Base-by-base conservation (phyloP, 2,797 vertebrate genomes). In the Spheniscus humboldti region DNA sequence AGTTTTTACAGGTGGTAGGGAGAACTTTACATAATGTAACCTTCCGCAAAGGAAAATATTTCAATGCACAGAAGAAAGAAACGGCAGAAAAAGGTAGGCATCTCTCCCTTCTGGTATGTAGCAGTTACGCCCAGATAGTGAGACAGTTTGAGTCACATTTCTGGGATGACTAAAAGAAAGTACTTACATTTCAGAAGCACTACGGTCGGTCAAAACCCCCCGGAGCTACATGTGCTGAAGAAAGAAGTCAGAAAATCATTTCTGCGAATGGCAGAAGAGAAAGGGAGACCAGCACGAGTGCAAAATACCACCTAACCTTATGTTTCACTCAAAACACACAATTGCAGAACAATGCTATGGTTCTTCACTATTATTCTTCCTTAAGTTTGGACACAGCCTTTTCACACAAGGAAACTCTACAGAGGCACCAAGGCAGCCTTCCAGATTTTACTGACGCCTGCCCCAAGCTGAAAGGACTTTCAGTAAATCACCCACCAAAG, bases 121-220 rank as follows among this genome's bases (percentile, higher is more conserved):
- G 28, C 9, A 4, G 76, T 45, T 93, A 92, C 20, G 0, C 82
- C 91, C 92, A 90, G 77, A 81, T 10, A 74, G 75, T 23, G 74
- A 95, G 52, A 84, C 43, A 83, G 85, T 78, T 90, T 90, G 73
- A 97, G 59, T 90, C 89, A 90, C 85, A 20, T 74, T 88, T 90
- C 67, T 94, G 60, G 20, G 69, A 81, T 90, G 87, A 92, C 89
- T 94, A 73, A 85, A 96, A 88, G n/a, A 83, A 94, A 91, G 76
- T 19, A 66, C 76, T 35, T 53, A 52, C 85, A 78, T 91, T 96
- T 86, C 76, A 92, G 78, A 80, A 88, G 41, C 18, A 27, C 45
- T 39, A 37, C 3, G 33, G 52, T 73, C 39, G 16, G 47, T 72
- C 72, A 74, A 85, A 76, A 31, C 8, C 35, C 43, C 25, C 48